These are phyloP conservation scores for Cichlasoma orientale DNA, from an alignment of 2,797 vertebrate species.

Conservation along the genomic window DNA sequence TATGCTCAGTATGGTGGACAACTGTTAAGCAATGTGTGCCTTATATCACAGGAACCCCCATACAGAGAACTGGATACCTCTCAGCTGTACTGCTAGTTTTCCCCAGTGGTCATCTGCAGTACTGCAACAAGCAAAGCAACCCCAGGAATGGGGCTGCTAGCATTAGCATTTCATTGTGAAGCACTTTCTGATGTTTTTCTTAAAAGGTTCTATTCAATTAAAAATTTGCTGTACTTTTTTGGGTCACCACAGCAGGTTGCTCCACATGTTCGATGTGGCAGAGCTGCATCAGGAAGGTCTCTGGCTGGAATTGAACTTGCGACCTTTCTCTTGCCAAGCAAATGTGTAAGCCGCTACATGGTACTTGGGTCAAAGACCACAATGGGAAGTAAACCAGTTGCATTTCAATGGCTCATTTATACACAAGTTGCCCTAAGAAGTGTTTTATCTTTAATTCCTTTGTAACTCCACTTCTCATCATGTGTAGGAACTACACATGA, in stretches of 20 bases:
- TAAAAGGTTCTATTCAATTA: no score
- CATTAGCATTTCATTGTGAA: background rate
- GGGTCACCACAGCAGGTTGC: background rate
- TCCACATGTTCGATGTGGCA: background rate
- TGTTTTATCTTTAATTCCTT: background rate
- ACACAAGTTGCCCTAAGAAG: background rate
- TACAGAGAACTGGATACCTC: background rate
- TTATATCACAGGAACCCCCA: background rate
- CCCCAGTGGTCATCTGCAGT: background rate
- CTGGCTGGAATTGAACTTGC: background rate
- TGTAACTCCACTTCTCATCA: background rate
- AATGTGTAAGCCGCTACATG: background rate
- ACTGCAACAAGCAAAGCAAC: background rate
- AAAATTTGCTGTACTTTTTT: no score
- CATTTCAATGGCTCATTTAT: background rate
- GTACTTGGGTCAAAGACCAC: no score
- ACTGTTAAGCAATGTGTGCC: background rate
- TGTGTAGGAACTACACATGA: background rate
- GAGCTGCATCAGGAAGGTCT: background rate
- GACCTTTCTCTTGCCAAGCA: background rate
- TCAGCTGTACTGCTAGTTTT: background rate
- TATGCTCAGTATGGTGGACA: background rate
- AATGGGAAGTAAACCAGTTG: background rate
- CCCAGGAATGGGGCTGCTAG: accelerated
- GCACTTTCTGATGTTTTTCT: no score